A percentile compares a stretch with the other conserved stretches of the same genome.
These are phyloP conservation scores for Cygnus olor DNA, from an alignment of 2,797 vertebrate genomes.

Conservation along the genomic window DNA sequence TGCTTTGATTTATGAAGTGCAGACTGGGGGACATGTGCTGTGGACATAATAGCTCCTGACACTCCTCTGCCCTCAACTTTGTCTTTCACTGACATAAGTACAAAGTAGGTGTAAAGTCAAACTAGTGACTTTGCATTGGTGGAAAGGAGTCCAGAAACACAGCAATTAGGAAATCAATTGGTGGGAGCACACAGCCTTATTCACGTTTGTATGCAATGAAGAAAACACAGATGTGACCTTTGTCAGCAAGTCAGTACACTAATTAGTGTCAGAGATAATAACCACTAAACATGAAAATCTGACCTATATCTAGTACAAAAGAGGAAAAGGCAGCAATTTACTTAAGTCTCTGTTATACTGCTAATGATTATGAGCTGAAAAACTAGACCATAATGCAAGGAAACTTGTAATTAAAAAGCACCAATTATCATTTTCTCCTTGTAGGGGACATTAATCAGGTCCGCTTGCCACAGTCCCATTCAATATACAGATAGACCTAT, in stretches of 20 bases:
- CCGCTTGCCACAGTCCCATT: neutral
- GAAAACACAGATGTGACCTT: conserved; percentile 56
- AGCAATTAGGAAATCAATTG: neutral
- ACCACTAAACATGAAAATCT: conserved; percentile 19
- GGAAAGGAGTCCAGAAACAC: neutral
- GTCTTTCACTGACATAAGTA: neutral
- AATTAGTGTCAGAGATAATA: conserved; percentile 63
- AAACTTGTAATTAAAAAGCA: conserved; percentile 63
- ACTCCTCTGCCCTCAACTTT: neutral
- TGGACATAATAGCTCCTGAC: neutral
- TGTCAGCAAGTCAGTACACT: conserved; percentile 11
- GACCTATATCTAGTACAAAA: conserved; percentile 36
- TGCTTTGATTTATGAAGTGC: neutral
- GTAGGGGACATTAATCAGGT: conserved; percentile 42
- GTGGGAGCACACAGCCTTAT: neutral
- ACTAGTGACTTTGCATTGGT: neutral
- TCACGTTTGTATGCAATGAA: neutral
- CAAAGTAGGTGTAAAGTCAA: neutral
- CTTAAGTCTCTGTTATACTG: conserved; percentile 29
- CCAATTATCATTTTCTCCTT: conserved; percentile 36
- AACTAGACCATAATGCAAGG: conserved; percentile 32
- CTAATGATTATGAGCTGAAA: conserved; percentile 44
- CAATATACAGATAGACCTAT: neutral
- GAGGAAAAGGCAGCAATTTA: conserved; percentile 56
- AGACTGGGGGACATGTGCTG: neutral